phyloP scores from a whole-genome alignment of 2,888 invertebrate genomes.

The Eupithecia centaureata region DNA sequence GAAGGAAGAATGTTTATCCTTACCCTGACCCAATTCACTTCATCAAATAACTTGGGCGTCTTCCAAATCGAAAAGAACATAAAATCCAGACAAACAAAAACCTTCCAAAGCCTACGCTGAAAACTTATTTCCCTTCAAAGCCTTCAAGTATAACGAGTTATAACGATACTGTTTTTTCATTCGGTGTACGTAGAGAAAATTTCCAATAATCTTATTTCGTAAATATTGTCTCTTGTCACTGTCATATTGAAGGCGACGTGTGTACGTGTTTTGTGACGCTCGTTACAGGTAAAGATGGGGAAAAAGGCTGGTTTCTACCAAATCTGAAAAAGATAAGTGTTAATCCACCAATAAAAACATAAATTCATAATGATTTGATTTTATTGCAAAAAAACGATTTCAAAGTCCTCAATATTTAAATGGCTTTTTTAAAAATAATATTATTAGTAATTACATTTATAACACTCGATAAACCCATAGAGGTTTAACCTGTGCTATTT shows the following conservation, averaged over 20 bases:
- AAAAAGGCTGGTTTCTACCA: neutral
- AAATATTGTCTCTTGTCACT: slow-evolving; percentile 29
- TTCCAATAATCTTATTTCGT: slow-evolving; percentile 26
- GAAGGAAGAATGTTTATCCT: neutral
- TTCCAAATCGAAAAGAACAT: neutral
- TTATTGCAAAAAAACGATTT: too few species aligned
- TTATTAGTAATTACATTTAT: too few species aligned
- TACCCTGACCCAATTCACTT: neutral
- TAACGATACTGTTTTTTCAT: slow-evolving; percentile 10
- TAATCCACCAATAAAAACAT: too few species aligned
- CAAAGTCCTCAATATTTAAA: too few species aligned
- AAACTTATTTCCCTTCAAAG: slow-evolving; percentile 9
- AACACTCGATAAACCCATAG: too few species aligned
- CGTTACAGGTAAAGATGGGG: neutral
- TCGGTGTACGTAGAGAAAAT: slow-evolving; percentile 18
- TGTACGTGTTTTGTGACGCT: slow-evolving; percentile 24
- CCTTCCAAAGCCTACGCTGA: neutral
- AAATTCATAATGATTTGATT: too few species aligned
- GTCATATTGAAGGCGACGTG: slow-evolving; percentile 21
- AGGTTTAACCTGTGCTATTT: too few species aligned
- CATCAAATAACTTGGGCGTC: slow-evolving; percentile 1
- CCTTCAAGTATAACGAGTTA: slow-evolving; percentile 4
- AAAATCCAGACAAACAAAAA: slow-evolving; percentile 1
- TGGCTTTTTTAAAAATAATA: too few species aligned
- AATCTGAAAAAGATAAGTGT: too few species aligned